Conservation (phyloP, 2,888 invertebrate species). For the Trissolcus brochymenae region DNA sequence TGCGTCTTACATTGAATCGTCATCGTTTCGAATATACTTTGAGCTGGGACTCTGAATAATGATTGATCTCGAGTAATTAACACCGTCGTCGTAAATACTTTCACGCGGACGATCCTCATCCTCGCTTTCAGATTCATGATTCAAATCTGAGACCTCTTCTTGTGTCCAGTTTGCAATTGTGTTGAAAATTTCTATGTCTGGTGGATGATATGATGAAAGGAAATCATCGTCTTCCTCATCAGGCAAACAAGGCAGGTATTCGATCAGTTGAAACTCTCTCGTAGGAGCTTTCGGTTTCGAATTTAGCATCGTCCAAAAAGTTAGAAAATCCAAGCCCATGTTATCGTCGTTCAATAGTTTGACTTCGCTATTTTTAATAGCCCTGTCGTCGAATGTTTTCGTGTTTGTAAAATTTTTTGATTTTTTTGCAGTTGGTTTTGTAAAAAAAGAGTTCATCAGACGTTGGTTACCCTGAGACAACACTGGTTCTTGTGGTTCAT, state of each 20-base stretch:
- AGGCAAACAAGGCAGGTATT: conserved; percentile 55
- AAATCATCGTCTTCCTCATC: conserved; percentile 5
- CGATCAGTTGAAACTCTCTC: conserved; percentile 43
- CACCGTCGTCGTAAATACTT: conserved; percentile 14
- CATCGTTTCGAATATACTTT: conserved; percentile 25
- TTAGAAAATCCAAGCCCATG: conserved; percentile 69
- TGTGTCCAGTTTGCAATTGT: conserved; percentile 29
- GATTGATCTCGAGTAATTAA: neutral
- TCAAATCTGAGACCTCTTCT: conserved; percentile 32
- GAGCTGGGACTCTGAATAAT: conserved; percentile 36
- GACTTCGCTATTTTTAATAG: conserved; percentile 62
- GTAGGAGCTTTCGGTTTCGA: conserved; percentile 61
- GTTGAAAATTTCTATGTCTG: conserved; percentile 32
- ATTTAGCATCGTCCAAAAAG: conserved; percentile 66
- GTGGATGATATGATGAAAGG: conserved; percentile 62
- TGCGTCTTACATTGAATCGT: conserved; percentile 28
- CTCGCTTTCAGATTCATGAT: conserved; percentile 7
- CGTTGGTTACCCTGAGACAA: conserved; percentile 55
- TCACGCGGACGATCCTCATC: conserved; percentile 9
- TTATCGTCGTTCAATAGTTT: conserved; percentile 67
- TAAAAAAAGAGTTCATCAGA: conserved; percentile 63
- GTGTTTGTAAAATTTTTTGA: conserved; percentile 4
- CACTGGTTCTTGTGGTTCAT: neutral
- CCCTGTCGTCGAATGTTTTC: conserved; percentile 34
- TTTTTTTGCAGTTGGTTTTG: conserved; percentile 10